Evolutionary conservation across 2,113 vertebrate species (phyloP).

Genomic region (Lycocorax pyrrhopterus): DNA sequence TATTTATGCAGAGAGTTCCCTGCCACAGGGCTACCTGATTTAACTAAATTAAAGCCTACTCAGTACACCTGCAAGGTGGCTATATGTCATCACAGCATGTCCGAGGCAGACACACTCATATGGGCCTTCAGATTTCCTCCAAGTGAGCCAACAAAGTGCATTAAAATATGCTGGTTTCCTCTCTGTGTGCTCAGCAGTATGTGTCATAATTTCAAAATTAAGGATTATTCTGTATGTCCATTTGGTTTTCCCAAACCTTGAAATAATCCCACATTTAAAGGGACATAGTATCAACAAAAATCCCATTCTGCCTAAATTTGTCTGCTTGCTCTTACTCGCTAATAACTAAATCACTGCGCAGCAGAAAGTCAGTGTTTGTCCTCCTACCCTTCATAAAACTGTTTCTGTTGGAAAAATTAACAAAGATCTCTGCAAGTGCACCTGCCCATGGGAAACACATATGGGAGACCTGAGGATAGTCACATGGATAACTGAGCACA

Average conservation of each 20-base stretch:
- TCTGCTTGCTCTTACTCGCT: background rate
- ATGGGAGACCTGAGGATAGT: background rate
- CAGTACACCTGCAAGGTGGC: background rate
- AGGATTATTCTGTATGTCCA: rapidly evolving
- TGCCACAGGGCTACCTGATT: background rate
- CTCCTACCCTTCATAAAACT: background rate
- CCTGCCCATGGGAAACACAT: background rate
- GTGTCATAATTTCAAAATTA: background rate
- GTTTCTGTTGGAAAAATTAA: background rate
- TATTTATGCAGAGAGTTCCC: background rate
- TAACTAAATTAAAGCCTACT: background rate
- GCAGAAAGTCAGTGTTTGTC: background rate
- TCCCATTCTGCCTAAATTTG: background rate
- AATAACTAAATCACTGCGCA: background rate
- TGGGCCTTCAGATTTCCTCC: background rate
- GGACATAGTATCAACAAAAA: background rate
- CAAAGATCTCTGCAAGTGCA: background rate
- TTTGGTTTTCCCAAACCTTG: background rate
- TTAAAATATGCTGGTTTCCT: background rate
- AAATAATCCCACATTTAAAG: background rate
- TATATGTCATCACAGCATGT: background rate
- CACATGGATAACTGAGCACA: background rate
- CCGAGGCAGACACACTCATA: background rate
- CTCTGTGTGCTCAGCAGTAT: background rate
- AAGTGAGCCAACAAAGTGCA: background rate